Evolutionary conservation across 2,797 vertebrate species (phyloP), one percentile per base, ranked within the genome.

Genomic region (Cheirogaleus major): DNA sequence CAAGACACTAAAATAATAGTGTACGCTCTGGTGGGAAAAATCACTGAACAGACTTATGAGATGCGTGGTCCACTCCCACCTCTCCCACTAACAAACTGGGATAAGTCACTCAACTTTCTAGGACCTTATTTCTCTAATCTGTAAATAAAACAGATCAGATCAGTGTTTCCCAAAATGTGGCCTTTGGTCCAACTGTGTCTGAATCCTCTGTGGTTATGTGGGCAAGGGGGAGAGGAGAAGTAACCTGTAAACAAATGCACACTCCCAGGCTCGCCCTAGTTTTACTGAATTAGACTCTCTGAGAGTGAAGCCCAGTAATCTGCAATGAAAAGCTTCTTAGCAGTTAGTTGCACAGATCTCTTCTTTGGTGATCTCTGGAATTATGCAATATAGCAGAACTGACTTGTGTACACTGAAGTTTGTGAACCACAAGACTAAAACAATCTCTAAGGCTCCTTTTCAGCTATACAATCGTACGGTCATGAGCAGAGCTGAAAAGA

Each of bases 1-100:
- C 86, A 23, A 97, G 83, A 85, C 97, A 96, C 35, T 65, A 25
- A 95, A 97, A 61, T 90, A 78, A 95, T 70, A 97, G 73, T 41
- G 69, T 70, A 57, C n/a, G 87, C 76, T 87, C 93, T 90, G 76
- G 86, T 85, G 97, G 94, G 94, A 87, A 96, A 94, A 94, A 75
- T 73, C 89, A 83, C 38, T 38, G 45, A 84, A 20, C 30, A 32
- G 82, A 59, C 50, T 93, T 96, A 91, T 50, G 79, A 96, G 76
- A 91, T 1, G 0, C 35, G 4, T 82, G 75, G 82, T 69, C 65
- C 59, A 41, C 50, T 91, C 93, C 93, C 45, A 76, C 52, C n/a
- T 85, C 96, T 96, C 72, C 50, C 65, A 38, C 82, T 89, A 82
- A 80, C 82, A 87, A 91, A 95, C 82, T 13, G 50, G 67, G 86